These are phyloP conservation scores for Geococcyx californianus DNA, from an alignment of 2,113 vertebrate species.

Conservation along the genomic window DNA sequence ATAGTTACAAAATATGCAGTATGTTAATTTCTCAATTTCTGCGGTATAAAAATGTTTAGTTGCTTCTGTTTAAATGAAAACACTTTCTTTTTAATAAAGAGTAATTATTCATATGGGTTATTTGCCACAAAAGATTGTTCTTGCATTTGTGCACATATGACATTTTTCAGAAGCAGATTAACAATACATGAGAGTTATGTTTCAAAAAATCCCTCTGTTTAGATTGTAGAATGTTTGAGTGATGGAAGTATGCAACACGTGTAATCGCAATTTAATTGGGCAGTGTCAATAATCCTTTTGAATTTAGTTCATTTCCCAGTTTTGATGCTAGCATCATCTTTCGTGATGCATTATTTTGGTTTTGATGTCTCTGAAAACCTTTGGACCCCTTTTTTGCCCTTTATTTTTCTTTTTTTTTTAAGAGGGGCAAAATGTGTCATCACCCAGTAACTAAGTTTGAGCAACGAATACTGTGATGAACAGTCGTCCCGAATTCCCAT, in stretches of 20 bases:
- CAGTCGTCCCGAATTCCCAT: slow-evolving; percentile 17
- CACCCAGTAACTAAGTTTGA: not conserved
- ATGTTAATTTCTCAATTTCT: not conserved
- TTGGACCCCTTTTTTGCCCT: not conserved
- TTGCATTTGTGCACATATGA: slow-evolving; percentile 3
- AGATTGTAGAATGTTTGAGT: not conserved
- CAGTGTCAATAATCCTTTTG: slow-evolving; percentile 12
- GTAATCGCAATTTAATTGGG: slow-evolving; percentile 11
- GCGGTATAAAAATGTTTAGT: not conserved
- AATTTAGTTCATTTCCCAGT: not conserved
- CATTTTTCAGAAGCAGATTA: slow-evolving; percentile 36
- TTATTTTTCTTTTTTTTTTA: not conserved
- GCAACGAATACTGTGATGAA: not conserved
- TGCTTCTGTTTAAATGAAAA: not conserved
- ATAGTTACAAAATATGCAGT: not conserved
- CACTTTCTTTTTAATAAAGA: not conserved
- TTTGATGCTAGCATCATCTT: not conserved
- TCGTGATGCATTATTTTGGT: slow-evolving; percentile 17
- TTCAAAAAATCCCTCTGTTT: not conserved
- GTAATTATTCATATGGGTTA: not conserved
- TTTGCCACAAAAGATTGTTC: not conserved
- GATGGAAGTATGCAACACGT: not conserved
- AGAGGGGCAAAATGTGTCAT: not conserved
- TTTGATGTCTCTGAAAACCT: slow-evolving; percentile 12
- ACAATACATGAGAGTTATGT: not conserved